Evolutionary conservation across 64 coral and sea anemone genomes (phyloP), one percentile per base, ranked within the genome.

Genomic region (Hydrozoanthus tunicans): DNA sequence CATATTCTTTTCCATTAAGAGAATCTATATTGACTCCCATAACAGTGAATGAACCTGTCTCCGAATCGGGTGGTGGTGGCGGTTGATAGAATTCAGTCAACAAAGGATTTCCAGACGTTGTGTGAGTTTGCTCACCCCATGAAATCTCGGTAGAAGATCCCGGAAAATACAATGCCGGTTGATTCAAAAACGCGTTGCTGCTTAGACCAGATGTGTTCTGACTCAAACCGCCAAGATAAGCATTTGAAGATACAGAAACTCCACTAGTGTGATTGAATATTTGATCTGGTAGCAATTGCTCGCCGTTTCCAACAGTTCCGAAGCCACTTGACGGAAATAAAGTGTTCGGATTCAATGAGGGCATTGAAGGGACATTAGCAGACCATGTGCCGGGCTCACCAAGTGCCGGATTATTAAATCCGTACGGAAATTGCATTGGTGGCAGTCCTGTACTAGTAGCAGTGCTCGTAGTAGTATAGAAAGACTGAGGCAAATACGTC

Each of bases 111-210:
- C 82, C 66, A 89, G 85, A 80, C 89, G 67, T 54, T 13, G 92
- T 92, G 85, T 89, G 92, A 58, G 91, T 90, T 91, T 93, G 94
- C 62, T 92, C 97, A 70, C 97, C 97, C 97, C 97, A 99, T 5
- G 97, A 96, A 85, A 99, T 93, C 81, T 99, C 97, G 70, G 94
- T 99, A 13, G 97, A 92, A 73, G 90, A 94, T 57, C 97, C 97
- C 0, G 97, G 97, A 78, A 99, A 99, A 90, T 96, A 99, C 90
- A 99, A 85, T 52, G 97, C 97, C 57, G 89, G 96, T 67, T 99
- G 97, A 64, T 92, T 95, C 5, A 95, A 58, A 90, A 93, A 95
- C 23, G 90, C 62, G 78, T 89, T 95, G 71, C 86, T 95, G 77
- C 62, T 93, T 9, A 85, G 59, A 25, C 82, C 68, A 64, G 91